Conservation (phyloP, 2,797 vertebrate genomes). For the Cynopterus sphinx region DNA sequence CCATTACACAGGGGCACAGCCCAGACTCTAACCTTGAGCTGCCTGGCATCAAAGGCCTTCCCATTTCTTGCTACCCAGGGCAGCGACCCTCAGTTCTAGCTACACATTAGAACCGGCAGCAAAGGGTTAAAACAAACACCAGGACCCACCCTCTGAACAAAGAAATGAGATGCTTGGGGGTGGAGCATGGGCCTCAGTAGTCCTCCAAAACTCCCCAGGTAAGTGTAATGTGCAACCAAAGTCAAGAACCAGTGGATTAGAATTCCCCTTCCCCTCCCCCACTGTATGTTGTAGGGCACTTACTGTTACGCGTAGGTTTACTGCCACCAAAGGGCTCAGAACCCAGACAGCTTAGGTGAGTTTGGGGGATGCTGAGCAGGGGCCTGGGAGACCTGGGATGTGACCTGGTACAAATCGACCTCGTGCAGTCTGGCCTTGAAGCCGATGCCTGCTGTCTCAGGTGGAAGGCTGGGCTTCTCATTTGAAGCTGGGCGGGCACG, state of each 20-base stretch:
- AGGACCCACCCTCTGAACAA: neutral
- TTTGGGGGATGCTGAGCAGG: neutral
- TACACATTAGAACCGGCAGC: neutral
- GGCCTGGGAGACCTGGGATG: neutral
- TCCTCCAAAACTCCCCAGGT: neutral
- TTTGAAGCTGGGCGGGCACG: neutral
- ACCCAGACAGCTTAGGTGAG: neutral
- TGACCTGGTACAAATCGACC: neutral
- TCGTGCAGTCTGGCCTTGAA: neutral
- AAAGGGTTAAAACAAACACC: neutral
- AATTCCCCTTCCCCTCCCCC: too few relatives aligned
- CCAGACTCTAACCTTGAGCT: neutral
- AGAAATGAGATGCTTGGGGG: neutral
- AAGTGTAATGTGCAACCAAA: neutral
- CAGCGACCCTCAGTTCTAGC: neutral
- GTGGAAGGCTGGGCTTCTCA: neutral
- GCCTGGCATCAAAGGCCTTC: neutral
- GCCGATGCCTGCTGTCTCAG: accelerated
- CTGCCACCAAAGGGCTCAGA: neutral
- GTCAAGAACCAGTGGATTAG: neutral
- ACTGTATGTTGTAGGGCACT: accelerated
- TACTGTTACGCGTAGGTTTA: accelerated
- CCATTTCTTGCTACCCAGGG: neutral
- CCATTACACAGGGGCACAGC: neutral
- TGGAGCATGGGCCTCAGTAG: accelerated